phyloP scores from a whole-genome alignment of 2,113 vertebrate genomes.

The Ceyx cyanopectus region DNA sequence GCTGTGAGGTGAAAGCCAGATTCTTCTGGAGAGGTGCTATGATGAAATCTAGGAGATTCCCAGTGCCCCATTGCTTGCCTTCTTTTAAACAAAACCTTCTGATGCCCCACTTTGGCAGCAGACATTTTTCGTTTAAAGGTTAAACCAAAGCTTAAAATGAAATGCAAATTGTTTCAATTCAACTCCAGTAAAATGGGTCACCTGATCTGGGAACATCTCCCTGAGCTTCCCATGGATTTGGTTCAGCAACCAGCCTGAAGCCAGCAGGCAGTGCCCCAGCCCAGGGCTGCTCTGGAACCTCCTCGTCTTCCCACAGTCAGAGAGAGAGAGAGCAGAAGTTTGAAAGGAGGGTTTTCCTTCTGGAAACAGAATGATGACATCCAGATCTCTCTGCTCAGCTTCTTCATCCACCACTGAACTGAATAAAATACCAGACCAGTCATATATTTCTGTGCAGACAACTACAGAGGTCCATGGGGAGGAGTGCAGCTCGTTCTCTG shows the following conservation, averaged over 20 bases:
- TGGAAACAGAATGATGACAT: background rate
- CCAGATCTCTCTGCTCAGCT: background rate
- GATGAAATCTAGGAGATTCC: background rate
- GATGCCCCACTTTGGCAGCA: background rate
- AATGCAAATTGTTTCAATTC: constrained; percentile 10
- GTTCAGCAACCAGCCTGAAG: background rate
- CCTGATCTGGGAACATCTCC: background rate
- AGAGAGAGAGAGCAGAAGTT: background rate
- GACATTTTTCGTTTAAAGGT: background rate
- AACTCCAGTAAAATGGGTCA: background rate
- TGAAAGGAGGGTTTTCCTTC: background rate
- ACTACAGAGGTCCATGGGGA: background rate
- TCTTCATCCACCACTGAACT: background rate
- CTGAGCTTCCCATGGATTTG: background rate
- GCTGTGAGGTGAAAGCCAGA: background rate
- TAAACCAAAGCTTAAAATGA: constrained; percentile 12
- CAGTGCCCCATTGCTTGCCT: background rate
- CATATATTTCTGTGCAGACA: background rate
- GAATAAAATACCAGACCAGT: background rate
- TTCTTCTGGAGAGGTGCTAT: background rate
- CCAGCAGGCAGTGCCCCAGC: background rate
- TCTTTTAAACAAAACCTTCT: background rate
- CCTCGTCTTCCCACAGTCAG: background rate
- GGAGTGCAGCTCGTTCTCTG: background rate
- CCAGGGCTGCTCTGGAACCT: background rate